Percentiles rank a stretch among this genome's conserved stretches.
Evolutionary conservation across 92 coral and sea anemone species (phyloP).

Genomic region (Nematostella vectensis): DNA sequence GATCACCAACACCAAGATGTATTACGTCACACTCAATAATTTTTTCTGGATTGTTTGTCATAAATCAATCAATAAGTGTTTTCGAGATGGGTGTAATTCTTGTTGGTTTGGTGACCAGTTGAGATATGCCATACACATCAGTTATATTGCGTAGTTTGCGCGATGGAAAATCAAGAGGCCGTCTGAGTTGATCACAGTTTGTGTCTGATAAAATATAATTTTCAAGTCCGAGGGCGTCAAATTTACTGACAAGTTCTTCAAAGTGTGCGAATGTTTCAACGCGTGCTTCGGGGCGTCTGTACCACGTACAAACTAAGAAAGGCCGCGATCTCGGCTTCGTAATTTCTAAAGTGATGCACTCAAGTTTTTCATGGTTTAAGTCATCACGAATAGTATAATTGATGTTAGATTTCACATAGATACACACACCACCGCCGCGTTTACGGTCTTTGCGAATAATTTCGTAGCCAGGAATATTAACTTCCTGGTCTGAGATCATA

Average conservation of each 20-base stretch:
- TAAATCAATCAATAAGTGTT: constrained; percentile 45
- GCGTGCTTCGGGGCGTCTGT: constrained; percentile 43
- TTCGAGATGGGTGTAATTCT: constrained; percentile 42
- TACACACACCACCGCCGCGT: constrained; percentile 28
- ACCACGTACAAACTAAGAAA: constrained; percentile 28
- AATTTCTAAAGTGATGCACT: constrained; percentile 20
- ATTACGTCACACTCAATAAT: constrained; percentile 37
- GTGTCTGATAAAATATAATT: constrained; percentile 37
- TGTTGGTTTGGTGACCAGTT: constrained; percentile 56
- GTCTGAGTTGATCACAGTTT: constrained; percentile 29
- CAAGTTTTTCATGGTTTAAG: constrained; percentile 4
- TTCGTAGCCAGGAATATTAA: constrained; percentile 27
- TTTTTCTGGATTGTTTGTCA: constrained; percentile 46
- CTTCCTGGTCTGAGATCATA: constrained; percentile 9
- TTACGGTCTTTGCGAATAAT: constrained; percentile 28
- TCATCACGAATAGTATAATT: constrained; percentile 24
- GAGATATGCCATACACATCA: constrained; percentile 44
- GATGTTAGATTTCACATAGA: constrained; percentile 11
- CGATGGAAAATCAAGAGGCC: constrained; percentile 11
- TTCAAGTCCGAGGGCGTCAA: constrained; percentile 40
- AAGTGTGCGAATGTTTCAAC: constrained; percentile 17
- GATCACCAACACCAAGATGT: constrained; percentile 43
- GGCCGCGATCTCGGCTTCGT: constrained; percentile 25
- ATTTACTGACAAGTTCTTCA: constrained; percentile 30
- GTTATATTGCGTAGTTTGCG: constrained; percentile 34